A percentile compares a stretch with the other conserved stretches of the same genome.
Evolutionary conservation across 2,888 invertebrate species (phyloP).

Genomic region (Macaria notata): DNA sequence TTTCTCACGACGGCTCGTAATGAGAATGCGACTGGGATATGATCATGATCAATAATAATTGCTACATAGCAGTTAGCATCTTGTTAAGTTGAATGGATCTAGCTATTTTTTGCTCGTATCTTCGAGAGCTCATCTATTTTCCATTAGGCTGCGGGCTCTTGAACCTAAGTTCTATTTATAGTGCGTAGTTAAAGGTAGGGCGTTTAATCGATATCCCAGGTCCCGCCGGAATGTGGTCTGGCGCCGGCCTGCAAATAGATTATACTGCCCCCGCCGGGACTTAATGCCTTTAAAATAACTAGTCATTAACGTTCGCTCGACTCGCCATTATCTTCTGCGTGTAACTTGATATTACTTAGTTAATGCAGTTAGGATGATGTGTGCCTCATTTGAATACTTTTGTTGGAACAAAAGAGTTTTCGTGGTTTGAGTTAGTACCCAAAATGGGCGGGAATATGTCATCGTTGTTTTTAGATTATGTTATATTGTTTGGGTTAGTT

Average conservation of each 20-base stretch:
- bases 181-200: constrained; percentile 56
- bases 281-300: constrained; percentile 53
- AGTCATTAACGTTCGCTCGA: constrained; percentile 33
- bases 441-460: not conserved
- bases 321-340: constrained; percentile 21
- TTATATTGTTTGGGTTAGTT: not conserved
- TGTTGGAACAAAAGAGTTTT: not conserved
- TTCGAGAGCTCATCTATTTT: constrained; percentile 47
- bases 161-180: constrained; percentile 66
- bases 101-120: constrained; percentile 32
- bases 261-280: constrained; percentile 44
- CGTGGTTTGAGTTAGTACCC: too few species aligned
- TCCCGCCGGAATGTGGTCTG: constrained; percentile 75
- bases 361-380: not conserved
- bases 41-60: not conserved
- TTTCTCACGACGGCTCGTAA: constrained; percentile 23
- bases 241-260: constrained; percentile 73
- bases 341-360: not conserved
- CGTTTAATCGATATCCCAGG: constrained; percentile 69
- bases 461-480: not conserved
- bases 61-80: not conserved
- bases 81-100: constrained; percentile 20
- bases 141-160: constrained; percentile 54
- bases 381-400: constrained; percentile 7
- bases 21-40: not conserved